Percentiles rank a stretch among this genome's conserved stretches.
These are phyloP conservation scores for Echinometra lucunter DNA, from an alignment of 53 echinoderm and acorn worm species.

Conservation along the genomic window DNA sequence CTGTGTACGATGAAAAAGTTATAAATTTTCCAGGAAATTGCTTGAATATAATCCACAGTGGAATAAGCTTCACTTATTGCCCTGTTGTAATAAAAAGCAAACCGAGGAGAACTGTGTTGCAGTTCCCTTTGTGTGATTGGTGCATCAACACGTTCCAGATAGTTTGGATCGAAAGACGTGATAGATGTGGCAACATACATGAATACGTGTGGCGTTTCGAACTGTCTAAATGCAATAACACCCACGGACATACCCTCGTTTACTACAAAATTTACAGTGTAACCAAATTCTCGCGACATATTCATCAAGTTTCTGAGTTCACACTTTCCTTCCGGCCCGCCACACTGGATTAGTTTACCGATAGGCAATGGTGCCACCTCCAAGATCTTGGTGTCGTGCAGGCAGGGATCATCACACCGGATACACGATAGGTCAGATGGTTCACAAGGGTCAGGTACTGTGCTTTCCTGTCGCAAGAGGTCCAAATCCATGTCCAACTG, in stretches of 20 bases:
- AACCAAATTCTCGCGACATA: neutral
- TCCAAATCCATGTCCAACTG: neutral
- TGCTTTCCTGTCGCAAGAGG: neutral
- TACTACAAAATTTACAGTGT: neutral
- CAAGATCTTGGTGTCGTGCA: neutral
- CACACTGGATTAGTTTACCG: neutral
- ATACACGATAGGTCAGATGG: neutral
- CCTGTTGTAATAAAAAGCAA: neutral
- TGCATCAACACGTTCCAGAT: neutral
- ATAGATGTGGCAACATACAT: constrained; percentile 26
- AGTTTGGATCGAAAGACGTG: neutral
- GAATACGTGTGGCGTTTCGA: neutral
- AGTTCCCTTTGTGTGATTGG: neutral
- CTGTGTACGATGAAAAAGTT: neutral
- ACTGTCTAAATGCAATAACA: neutral
- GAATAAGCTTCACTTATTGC: neutral
- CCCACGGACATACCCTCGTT: neutral
- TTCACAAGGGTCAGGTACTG: neutral
- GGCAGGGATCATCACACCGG: too few species aligned
- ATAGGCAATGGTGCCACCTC: neutral
- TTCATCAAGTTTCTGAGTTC: neutral
- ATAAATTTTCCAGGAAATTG: neutral
- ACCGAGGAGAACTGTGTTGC: neutral
- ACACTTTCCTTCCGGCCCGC: neutral
- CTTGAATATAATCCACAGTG: neutral